Evolutionary conservation across 2,888 invertebrate genomes (phyloP), one percentile per base, ranked within the genome.

Genomic region (Chloroclystis v-ata): DNA sequence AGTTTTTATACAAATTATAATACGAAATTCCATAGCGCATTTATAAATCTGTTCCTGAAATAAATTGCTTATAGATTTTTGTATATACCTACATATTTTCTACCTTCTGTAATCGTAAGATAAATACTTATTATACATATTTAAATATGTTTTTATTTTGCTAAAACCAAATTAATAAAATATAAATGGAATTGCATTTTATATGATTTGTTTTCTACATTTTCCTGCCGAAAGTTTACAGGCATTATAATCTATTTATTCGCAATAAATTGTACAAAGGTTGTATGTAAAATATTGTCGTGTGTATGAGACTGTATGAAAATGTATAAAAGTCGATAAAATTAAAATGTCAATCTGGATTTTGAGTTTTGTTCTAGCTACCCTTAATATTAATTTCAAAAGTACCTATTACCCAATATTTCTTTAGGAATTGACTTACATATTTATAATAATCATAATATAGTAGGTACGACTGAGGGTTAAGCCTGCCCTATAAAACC

Each of bases 271-370:
- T 85, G 83, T 84, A 85, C 79, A 85, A 73, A 51, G 66, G 63
- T 54, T 54, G 56, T 53, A 69, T 78, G 74, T 78, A 75, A 70
- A 61, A 66, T 66, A 64, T 59, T 68, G 64, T 66, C 68, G 77
- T 77, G 78, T 81, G 82, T 78, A 75, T 68, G 78, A 72, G 71
- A 72, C 57, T 65, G 70, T 69, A 69, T 67, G 71, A 59, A 69
- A 68, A 68, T 78, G 78, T 81, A 76, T 71, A 49, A 76, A 68
- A 73, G 62, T 71, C 65, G 65, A 73, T 57, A 58, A 13, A n/a
- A 82, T 76, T 83, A 82, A 79, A 58, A 82, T 78, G 78, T 83
- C 80, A 81, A 78, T 80, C 75, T 78, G 78, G 71, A 82, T 71
- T 76, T 68, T 55, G 62, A 50, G 46, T 53, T 72, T 42, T 68